Evolutionary conservation across 2,888 invertebrate genomes (phyloP).

Genomic region (Galerucella pusilla): DNA sequence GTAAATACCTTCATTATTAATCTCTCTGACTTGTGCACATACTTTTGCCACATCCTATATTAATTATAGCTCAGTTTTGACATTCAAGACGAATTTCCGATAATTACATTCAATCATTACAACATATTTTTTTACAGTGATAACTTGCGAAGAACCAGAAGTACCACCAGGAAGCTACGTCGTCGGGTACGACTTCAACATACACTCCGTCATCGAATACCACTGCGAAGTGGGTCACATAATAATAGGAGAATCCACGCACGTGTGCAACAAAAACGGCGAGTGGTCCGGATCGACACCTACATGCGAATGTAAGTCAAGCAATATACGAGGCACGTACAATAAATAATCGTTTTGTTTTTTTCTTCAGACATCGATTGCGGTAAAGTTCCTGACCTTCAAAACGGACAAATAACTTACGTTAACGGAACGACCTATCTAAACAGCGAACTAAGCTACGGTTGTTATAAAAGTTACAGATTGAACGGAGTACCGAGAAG

Average conservation of each 20-base stretch:
- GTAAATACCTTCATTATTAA: too few relatives aligned
- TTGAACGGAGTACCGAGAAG: conserved; percentile 80
- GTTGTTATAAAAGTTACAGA: conserved; percentile 82
- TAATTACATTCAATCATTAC: background rate
- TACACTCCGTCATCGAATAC: conserved; percentile 88
- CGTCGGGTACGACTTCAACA: conserved; percentile 89
- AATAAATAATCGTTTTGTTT: background rate
- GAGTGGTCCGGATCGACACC: conserved; percentile 88
- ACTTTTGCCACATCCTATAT: too few relatives aligned
- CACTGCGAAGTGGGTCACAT: conserved; percentile 88
- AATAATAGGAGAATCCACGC: conserved; percentile 76
- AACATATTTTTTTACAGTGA: conserved; percentile 70
- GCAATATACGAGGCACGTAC: background rate
- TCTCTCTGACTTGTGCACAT: too few relatives aligned
- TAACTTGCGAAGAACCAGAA: conserved; percentile 87
- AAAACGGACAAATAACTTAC: conserved; percentile 82
- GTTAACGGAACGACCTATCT: conserved; percentile 83
- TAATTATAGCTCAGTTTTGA: too few relatives aligned
- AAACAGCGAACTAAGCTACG: conserved; percentile 83
- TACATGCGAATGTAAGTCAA: conserved; percentile 80
- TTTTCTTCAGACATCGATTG: conserved; percentile 82
- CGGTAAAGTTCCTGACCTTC: conserved; percentile 82
- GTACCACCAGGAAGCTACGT: conserved; percentile 88
- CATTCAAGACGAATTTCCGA: background rate
- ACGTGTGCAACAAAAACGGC: conserved; percentile 80